Evolutionary conservation across 2,113 vertebrate species (phyloP).

Genomic region (Chlorocebus sabaeus): DNA sequence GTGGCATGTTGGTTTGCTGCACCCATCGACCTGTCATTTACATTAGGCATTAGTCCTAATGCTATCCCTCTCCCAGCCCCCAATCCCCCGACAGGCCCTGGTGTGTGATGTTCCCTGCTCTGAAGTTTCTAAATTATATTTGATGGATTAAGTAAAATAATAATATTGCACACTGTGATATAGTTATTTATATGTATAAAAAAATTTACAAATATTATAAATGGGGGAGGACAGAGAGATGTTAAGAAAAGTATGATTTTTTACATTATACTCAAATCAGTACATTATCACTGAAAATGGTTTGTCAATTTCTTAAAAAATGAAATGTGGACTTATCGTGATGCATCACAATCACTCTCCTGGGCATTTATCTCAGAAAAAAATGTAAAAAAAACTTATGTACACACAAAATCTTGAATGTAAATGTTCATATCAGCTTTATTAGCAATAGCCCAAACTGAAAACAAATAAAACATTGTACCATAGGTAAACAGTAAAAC

Average conservation of each 20-base stretch:
- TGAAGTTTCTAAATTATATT: neutral
- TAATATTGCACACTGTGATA: neutral
- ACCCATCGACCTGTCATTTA: too few relatives aligned
- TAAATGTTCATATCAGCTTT: neutral
- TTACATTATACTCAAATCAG: neutral
- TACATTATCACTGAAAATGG: neutral
- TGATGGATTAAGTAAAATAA: neutral
- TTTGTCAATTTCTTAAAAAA: neutral
- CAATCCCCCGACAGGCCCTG: too few relatives aligned
- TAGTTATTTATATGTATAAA: neutral
- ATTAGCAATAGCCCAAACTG: neutral
- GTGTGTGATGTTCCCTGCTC: too few relatives aligned
- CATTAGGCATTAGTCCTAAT: too few relatives aligned
- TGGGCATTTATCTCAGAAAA: neutral
- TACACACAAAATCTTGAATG: neutral
- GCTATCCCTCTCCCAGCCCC: too few relatives aligned
- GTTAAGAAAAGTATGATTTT: neutral
- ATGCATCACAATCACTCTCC: neutral
- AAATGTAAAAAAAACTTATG: neutral
- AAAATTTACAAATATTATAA: neutral
- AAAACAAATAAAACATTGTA: neutral
- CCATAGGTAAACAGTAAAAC: neutral
- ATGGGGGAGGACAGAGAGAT: neutral
- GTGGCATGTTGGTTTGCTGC: too few relatives aligned
- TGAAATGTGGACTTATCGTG: neutral